Evolutionary conservation across 1,140 invertebrate genomes (phyloP).

Genomic region (Sycophaga agraensis): DNA sequence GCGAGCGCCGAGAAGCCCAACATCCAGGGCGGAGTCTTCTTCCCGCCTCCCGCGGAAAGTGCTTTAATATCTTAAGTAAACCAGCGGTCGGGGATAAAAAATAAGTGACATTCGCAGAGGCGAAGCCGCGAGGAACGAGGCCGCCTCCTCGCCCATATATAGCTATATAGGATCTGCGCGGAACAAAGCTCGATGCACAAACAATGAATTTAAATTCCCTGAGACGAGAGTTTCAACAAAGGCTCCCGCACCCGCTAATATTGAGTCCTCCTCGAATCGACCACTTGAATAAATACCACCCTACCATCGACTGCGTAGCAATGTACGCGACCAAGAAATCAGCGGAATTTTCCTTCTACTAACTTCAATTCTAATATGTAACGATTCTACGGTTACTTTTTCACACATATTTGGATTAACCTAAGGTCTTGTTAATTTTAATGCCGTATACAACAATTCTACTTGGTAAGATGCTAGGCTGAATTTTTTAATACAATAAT

Average conservation of each 20-base stretch:
- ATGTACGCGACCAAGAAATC: neutral
- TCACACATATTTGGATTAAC: too few relatives aligned
- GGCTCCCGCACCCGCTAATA: constrained; percentile 1
- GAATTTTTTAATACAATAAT: too few relatives aligned
- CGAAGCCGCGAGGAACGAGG: constrained; percentile 19
- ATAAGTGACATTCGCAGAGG: constrained; percentile 32
- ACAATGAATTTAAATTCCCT: constrained; percentile 55
- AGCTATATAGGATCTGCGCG: neutral
- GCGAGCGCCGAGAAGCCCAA: constrained; percentile 34
- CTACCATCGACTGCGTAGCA: neutral
- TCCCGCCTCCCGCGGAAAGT: constrained; percentile 33
- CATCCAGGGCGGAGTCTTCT: constrained; percentile 27
- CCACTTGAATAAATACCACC: constrained; percentile 4
- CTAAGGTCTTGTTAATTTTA: too few relatives aligned
- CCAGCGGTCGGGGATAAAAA: constrained; percentile 37
- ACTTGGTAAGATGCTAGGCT: too few relatives aligned
- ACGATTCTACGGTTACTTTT: too few relatives aligned
- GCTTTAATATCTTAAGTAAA: constrained; percentile 60
- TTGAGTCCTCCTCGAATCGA: neutral
- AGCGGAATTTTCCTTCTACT: constrained; percentile 3
- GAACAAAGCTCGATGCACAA: constrained; percentile 43
- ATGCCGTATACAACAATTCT: too few relatives aligned
- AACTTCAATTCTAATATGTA: too few relatives aligned
- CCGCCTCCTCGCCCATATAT: neutral
- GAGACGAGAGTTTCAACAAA: constrained; percentile 23